Evolutionary conservation across 2,888 invertebrate genomes (phyloP).

Genomic region (Seira sanloemensis): DNA sequence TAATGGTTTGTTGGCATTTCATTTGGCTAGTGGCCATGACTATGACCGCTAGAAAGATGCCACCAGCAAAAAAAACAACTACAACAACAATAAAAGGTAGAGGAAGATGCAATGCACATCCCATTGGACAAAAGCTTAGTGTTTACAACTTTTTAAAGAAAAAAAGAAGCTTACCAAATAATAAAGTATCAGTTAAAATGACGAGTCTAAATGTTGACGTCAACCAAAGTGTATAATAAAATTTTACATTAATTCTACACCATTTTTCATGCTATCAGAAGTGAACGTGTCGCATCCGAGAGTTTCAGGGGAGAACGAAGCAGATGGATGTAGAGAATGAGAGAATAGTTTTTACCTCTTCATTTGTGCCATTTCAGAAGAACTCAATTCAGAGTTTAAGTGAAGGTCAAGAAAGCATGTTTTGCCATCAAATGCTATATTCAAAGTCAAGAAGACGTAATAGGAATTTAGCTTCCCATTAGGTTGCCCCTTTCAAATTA

Average conservation of each 20-base stretch:
- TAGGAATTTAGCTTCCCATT: neutral
- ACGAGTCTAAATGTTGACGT: neutral
- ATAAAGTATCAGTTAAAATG: too few species aligned
- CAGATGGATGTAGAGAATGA: neutral
- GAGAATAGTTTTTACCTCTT: neutral
- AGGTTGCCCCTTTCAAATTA: neutral
- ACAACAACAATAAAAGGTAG: neutral
- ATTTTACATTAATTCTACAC: neutral
- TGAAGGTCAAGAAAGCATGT: constrained; percentile 2
- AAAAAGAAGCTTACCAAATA: too few species aligned
- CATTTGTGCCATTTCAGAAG: neutral
- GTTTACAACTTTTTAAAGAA: too few species aligned
- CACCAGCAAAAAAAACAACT: constrained; percentile 32
- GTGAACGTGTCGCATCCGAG: neutral
- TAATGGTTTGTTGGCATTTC: constrained; percentile 56
- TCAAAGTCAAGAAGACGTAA: neutral
- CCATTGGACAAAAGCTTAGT: too few species aligned
- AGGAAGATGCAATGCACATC: neutral
- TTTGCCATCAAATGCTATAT: neutral
- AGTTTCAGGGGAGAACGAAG: neutral
- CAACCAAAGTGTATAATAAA: neutral
- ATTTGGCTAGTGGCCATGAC: constrained; percentile 59
- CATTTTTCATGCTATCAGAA: neutral
- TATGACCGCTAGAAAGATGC: constrained; percentile 58
- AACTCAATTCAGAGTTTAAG: neutral